Evolutionary conservation across 1,140 invertebrate species (phyloP), one percentile per base, ranked within the genome.

Genomic region (Magallana gigas): DNA sequence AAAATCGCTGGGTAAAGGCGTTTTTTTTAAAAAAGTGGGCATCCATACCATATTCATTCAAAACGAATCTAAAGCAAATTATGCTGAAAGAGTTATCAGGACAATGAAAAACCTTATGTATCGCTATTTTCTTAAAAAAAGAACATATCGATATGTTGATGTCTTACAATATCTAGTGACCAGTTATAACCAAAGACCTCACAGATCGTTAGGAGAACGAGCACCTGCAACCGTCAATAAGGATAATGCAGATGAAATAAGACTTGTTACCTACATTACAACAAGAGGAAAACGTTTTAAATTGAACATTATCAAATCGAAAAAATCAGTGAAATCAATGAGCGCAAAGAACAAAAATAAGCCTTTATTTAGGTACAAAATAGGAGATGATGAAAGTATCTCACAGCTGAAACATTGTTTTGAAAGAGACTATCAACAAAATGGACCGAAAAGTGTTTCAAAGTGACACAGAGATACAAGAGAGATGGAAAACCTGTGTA

Each of bases 361-460:
- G n/a, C 5, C 5, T n/a, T 8, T 58, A 5, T 82, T 82, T 82
- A 57, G 57, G 12, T 82, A 57, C 57, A 90, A 87, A 57, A 56
- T 88, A 56, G 80, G 84, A 1, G 83, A 88, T 58, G 4, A 85
- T 3, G 89, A 88, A 29, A 68, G 89, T 57, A 84, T 90, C 11
- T 64, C 89, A n/a, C 60, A 87, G 16, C 18, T 60, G 8, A 84
- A 71, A 71, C 56, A 84, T 56, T 56, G 68, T 16, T 88, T 90
- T 81, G 60, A 88, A 59, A 76, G 81, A 56, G 89, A 80, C 6
- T 90, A 90, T 59, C 80, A 87, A 18, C 85, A 88, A 57, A 88
- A 68, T 90, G 85, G 87, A 90, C 89, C 4, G 68, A 64, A 12
- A 85, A 88, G 29, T 23, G 84, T 48, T 88, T 90, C 80, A 90